Evolutionary conservation across 2,113 vertebrate genomes (phyloP), one percentile per base, ranked within the genome.

Genomic region (Tyto alba): DNA sequence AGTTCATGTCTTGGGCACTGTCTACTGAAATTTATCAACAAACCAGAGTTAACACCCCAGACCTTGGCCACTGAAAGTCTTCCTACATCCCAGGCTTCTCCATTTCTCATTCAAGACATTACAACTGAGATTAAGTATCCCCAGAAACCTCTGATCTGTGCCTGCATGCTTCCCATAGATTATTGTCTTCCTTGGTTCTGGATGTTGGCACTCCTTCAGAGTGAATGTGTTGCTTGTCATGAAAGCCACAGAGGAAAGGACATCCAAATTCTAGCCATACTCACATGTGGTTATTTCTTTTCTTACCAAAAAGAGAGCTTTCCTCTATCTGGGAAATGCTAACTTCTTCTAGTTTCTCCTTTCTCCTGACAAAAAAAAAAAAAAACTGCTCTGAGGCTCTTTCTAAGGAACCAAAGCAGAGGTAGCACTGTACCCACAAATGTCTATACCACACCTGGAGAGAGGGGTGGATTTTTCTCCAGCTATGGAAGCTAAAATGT

Each of bases 221-320:
- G 82, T 13, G 50, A 60, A 69, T 13, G 25, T 32, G 16, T 38
- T 69, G n/a, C 32, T 76, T 34, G 64, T 22, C 52, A 43, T 17
- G 29, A 74, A 83, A 50, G 18, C 41, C 85, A 73, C 62, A 69
- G 48, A 56, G 29, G 45, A 80, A 77, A 93, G 30, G 15, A 71
- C 19, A 22, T 60, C 38, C n/a, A 34, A 85, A 43, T 64, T 82
- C 52, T 89, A 69, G 59, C 23, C 17, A 2, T 34, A 47, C 14
- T 67, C 4, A 13, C 17, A 0, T 5, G 26, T 7, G 3, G 1
- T 9, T 29, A 29, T 21, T n/a, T 38, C 45, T 17, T 16, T 55
- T 78, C 67, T 73, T 41, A 69, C 22, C 48, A 47, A 71, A 38
- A 71, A 34, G 8, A 91, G 29, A 60, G 20, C 10, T 57, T 85